phyloP scores from a whole-genome alignment of 2,797 vertebrate species.

The Podarcis siculus region DNA sequence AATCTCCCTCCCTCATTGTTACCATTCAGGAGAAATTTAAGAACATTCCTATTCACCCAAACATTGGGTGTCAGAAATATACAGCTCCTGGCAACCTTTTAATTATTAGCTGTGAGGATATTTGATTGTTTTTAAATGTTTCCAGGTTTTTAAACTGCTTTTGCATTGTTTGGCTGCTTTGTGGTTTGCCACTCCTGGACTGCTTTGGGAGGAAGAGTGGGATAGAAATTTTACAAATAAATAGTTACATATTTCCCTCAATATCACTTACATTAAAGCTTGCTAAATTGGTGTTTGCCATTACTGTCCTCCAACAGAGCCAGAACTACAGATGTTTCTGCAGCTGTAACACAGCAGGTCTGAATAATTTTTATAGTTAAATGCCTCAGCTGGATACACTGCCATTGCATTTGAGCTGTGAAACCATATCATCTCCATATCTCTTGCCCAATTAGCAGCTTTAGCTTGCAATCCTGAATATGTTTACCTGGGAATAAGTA shows the following conservation, averaged over 20 bases:
- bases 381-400: neutral
- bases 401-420: neutral
- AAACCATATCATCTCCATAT: neutral
- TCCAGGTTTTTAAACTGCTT: no score
- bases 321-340: conserved; percentile 1
- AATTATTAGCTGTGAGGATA: no score
- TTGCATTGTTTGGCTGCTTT: no score
- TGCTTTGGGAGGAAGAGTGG: no score
- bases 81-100: no score
- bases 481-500: neutral
- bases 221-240: no score
- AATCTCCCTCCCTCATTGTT: no score
- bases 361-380: neutral
- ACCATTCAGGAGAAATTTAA: no score
- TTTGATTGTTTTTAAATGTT: no score
- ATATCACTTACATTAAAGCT: neutral
- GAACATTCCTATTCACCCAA: neutral
- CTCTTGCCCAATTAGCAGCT: neutral
- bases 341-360: neutral
- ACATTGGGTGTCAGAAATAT: no score
- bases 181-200: no score
- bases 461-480: neutral
- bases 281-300: neutral
- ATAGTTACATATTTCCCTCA: neutral
- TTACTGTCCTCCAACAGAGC: neutral